These are phyloP conservation scores for Chymomyza fuscimana DNA, from an alignment of 2,888 invertebrate species.

Conservation along the genomic window DNA sequence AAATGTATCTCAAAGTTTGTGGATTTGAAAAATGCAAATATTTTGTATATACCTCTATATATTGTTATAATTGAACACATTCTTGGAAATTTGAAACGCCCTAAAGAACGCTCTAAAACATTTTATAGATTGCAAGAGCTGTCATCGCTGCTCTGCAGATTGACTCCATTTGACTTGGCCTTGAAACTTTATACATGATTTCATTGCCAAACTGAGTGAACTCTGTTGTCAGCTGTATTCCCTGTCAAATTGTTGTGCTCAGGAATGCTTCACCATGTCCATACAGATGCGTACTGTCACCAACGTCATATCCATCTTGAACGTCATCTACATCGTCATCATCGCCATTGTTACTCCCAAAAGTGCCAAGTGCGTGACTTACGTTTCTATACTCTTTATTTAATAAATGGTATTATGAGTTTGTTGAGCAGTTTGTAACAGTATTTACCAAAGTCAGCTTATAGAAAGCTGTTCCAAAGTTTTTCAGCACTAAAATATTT, in stretches of 20 bases:
- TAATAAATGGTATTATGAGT: background rate
- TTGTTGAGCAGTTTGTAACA: background rate
- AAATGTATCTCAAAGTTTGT: background rate
- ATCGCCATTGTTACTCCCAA: background rate
- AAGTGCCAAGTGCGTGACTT: slow-evolving; percentile 60
- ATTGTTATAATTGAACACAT: slow-evolving; percentile 42
- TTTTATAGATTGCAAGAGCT: background rate
- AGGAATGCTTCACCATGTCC: slow-evolving; percentile 50
- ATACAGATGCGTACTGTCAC: background rate
- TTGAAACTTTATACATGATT: slow-evolving; percentile 64
- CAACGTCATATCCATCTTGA: background rate
- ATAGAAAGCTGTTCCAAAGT: too few relatives aligned
- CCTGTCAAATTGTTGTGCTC: slow-evolving; percentile 60
- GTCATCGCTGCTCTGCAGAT: background rate
- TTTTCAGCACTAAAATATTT: too few relatives aligned
- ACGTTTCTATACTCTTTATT: slow-evolving; percentile 38
- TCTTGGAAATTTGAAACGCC: slow-evolving; percentile 52
- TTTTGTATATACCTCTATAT: slow-evolving; percentile 21
- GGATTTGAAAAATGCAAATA: background rate
- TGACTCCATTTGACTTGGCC: slow-evolving; percentile 56
- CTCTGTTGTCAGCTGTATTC: slow-evolving; percentile 50
- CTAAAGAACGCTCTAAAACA: background rate
- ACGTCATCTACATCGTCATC: background rate
- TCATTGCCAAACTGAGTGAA: slow-evolving; percentile 58
- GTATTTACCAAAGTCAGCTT: too few relatives aligned